Conservation (phyloP, 2,888 invertebrate species). For the Philopedon plagiatum region DNA sequence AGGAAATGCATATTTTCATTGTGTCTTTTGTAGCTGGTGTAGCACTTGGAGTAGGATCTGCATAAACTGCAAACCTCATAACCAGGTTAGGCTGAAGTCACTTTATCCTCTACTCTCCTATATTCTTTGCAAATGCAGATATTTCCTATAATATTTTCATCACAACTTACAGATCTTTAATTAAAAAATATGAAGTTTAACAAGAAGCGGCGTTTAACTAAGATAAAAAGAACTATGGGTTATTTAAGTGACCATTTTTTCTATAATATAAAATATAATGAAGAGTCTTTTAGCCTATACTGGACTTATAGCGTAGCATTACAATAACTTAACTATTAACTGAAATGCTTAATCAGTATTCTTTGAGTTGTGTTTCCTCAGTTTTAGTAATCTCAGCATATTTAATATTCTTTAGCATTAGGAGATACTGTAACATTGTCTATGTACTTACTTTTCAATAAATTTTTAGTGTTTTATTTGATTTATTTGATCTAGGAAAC, state of each 20-base stretch:
- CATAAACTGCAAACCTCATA: slow-evolving; percentile 54
- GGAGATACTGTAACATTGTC: neutral
- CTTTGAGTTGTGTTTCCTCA: neutral
- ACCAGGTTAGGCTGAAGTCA: neutral
- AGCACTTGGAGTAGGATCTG: slow-evolving; percentile 76
- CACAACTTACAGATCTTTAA: too few relatives aligned
- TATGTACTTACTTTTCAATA: neutral
- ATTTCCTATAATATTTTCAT: too few relatives aligned
- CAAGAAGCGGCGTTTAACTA: too few relatives aligned
- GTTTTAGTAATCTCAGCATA: neutral
- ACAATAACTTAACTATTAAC: neutral
- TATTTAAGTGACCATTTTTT: too few relatives aligned
- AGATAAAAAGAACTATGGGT: too few relatives aligned
- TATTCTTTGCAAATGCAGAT: too few relatives aligned
- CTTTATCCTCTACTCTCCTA: neutral
- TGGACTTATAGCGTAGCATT: neutral
- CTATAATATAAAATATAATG: neutral
- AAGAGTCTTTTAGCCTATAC: neutral
- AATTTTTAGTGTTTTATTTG: too few relatives aligned
- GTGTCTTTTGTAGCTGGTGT: slow-evolving; percentile 86
- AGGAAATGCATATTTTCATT: slow-evolving; percentile 85
- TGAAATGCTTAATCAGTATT: slow-evolving; percentile 9
- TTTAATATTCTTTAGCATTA: slow-evolving; percentile 7
- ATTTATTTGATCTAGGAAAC: too few relatives aligned
- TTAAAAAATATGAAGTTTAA: too few relatives aligned